phyloP scores from a whole-genome alignment of 2,113 vertebrate species.

The Anhinga anhinga region DNA sequence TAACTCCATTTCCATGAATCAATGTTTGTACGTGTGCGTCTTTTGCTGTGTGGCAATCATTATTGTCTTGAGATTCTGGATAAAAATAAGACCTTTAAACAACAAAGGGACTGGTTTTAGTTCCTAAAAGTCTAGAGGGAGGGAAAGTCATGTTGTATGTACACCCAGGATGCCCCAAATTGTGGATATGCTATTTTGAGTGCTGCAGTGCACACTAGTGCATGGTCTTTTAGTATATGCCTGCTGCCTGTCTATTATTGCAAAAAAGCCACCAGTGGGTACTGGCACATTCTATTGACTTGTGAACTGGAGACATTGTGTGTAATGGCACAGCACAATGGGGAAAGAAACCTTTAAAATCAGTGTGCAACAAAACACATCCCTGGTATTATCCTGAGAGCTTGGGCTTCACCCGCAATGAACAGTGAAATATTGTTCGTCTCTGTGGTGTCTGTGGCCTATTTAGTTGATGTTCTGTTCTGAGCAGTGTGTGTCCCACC shows the following conservation, averaged over 20 bases:
- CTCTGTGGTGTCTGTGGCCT: slow-evolving; percentile 44
- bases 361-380: neutral
- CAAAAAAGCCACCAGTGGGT: neutral
- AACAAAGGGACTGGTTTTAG: neutral
- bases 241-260: neutral
- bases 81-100: neutral
- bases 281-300: neutral
- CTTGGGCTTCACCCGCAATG: neutral
- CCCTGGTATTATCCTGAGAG: neutral
- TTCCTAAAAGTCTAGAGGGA: neutral
- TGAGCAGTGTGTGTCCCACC: neutral
- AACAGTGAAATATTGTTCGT: neutral
- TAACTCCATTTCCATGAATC: slow-evolving; percentile 33
- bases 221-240: neutral
- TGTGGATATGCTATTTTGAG: neutral
- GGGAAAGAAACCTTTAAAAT: neutral
- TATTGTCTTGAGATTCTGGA: neutral
- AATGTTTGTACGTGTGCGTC: neutral
- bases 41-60: slow-evolving; percentile 14
- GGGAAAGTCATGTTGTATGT: neutral
- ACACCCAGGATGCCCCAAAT: neutral
- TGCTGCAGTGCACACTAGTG: neutral
- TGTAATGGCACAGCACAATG: neutral
- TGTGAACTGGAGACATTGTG: neutral
- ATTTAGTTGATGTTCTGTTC: slow-evolving; percentile 13